These are phyloP conservation scores for Ailuropoda melanoleuca DNA, from an alignment of 2,113 vertebrate genomes.

Conservation along the genomic window DNA sequence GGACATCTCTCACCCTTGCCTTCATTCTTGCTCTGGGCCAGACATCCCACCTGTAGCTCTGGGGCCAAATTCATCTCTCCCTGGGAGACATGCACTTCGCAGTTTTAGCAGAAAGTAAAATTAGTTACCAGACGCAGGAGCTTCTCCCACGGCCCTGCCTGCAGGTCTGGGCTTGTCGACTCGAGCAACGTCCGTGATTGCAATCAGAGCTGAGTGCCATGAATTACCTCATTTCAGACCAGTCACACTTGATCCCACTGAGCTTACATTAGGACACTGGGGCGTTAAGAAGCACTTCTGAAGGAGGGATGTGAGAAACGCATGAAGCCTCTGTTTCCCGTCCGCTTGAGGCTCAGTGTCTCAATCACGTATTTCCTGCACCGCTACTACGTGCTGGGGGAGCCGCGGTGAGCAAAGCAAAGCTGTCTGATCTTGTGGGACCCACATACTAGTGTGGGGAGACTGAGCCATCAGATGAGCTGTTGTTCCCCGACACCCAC, in stretches of 20 bases:
- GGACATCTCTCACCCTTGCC: not conserved
- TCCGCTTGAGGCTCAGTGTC: too few relatives aligned
- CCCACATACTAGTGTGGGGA: not conserved
- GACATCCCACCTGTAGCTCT: not conserved
- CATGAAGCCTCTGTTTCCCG: not conserved
- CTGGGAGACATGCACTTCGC: not conserved
- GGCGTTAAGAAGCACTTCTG: not conserved
- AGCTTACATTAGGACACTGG: not conserved
- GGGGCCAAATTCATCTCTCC: not conserved
- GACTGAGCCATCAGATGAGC: not conserved
- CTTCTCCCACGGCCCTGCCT: not conserved
- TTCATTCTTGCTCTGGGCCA: not conserved
- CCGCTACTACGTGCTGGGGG: not conserved
- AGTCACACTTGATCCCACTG: not conserved
- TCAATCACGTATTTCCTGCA: not conserved
- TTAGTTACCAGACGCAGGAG: not conserved
- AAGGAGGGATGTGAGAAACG: not conserved
- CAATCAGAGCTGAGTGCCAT: not conserved
- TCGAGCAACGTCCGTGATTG: not conserved
- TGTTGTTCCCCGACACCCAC: not conserved
- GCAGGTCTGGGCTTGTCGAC: not conserved
- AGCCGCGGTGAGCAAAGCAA: not conserved
- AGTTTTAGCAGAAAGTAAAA: not conserved
- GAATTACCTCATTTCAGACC: not conserved
- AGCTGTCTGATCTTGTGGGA: not conserved